Evolutionary conservation across 2,888 invertebrate genomes (phyloP), one percentile per base, ranked within the genome.

Genomic region (Sabellastarte sp.): DNA sequence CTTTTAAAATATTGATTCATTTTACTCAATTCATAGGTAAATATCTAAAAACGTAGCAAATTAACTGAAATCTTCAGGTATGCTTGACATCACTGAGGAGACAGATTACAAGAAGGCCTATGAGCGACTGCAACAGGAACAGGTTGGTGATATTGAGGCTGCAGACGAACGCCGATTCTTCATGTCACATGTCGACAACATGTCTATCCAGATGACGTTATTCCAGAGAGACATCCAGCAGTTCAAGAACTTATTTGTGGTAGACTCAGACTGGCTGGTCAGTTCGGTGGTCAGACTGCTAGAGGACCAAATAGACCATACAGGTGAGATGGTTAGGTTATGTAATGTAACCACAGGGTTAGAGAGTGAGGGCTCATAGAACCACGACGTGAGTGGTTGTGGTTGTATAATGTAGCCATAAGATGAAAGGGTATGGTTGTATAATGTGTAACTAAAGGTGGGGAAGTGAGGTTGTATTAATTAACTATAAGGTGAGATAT

Each of bases 51-150:
- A 41, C 5, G 20, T 41, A 41, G 41, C 20, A 41, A 41, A 41
- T 20, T 41, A 5, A n/a, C n/a, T n/a, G n/a, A n/a, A n/a, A n/a
- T n/a, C n/a, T n/a, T n/a, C 68, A 82, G 83, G 83, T 55, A 68
- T 82, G 57, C 62, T 76, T 26, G 83, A 83, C 67, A 73, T 82
- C 31, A 77, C 77, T 1, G 76, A 75, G 62, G 82, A 83, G 63
- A 74, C 79, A 4, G 82, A 80, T 63, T 83, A 76, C 64, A 63
- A 72, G 0, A 60, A 68, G 4, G 68, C 72, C 5, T 82, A 81
- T 62, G 74, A 77, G 59, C 67, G 75, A 31, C 61, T 83, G 3
- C 78, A 80, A 0, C 63, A 65, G 1, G 81, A 81, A 29, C 64
- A 74, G 29, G 67, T 73, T 1, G 77, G 73, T 10, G 80, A 82